phyloP scores from a whole-genome alignment of 2,113 vertebrate genomes.

The Tetraodon nigroviridis region DNA sequence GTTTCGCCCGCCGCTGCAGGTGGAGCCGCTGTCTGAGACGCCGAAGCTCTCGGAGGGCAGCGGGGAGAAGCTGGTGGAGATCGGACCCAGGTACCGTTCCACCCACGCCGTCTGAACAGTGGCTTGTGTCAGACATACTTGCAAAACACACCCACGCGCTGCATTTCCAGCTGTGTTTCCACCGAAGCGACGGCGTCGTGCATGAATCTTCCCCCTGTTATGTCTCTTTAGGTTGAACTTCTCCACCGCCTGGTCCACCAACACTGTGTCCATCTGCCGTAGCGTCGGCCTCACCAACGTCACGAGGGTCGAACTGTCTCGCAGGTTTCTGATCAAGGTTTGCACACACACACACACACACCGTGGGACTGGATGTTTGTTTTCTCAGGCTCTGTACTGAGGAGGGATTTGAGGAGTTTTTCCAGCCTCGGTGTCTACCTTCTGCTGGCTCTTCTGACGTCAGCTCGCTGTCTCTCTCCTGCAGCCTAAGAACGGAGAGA shows the following conservation, averaged over 20 bases:
- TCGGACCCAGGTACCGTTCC: conserved; percentile 80
- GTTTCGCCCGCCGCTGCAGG: conserved; percentile 75
- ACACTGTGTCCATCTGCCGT: conserved; percentile 83
- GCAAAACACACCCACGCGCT: too few relatives aligned
- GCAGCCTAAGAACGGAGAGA: conserved; percentile 45
- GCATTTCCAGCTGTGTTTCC: neutral
- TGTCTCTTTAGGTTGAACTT: conserved; percentile 79
- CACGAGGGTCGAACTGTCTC: conserved; percentile 80
- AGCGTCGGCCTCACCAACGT: conserved; percentile 75
- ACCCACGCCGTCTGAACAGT: too few relatives aligned
- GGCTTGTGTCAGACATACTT: too few relatives aligned
- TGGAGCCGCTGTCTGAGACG: conserved; percentile 64
- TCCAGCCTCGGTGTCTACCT: neutral
- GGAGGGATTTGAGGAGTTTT: neutral
- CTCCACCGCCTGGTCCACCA: conserved; percentile 85
- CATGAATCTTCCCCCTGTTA: neutral
- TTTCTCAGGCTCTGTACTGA: neutral
- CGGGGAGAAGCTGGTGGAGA: conserved; percentile 79
- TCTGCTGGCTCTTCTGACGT: neutral
- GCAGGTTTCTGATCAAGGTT: conserved; percentile 82
- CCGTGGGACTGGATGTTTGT: too few relatives aligned
- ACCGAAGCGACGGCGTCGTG: neutral
- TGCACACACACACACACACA: too few relatives aligned
- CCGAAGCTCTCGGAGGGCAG: conserved; percentile 67
- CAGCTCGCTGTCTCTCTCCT: neutral